Evolutionary conservation across 2,797 vertebrate species (phyloP).

Genomic region (Nothura maculosa): DNA sequence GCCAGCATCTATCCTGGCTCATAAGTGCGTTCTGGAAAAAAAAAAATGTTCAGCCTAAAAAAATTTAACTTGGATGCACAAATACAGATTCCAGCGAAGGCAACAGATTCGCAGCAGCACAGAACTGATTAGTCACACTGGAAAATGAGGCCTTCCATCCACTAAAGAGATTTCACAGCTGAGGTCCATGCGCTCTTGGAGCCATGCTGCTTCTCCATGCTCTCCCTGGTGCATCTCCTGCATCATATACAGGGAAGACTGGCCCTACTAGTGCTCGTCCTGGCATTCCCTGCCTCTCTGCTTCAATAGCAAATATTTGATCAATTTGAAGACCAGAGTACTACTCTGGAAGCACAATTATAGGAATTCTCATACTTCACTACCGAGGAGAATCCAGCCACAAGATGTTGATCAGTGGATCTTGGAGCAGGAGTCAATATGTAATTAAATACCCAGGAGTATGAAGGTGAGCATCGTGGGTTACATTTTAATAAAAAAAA

Average conservation of each 20-base stretch:
- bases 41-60: background rate
- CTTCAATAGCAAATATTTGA: background rate
- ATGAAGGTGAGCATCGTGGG: background rate
- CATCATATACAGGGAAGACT: background rate
- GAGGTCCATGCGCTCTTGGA: background rate
- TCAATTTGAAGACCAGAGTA: background rate
- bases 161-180: slow-evolving; percentile 37
- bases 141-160: slow-evolving; percentile 19
- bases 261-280: background rate
- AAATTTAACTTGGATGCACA: slow-evolving; percentile 5
- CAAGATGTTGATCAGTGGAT: background rate
- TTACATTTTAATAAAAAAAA: background rate
- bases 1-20: background rate
- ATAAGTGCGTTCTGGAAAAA: background rate
- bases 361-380: background rate
- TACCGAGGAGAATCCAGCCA: background rate
- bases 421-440: background rate
- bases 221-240: background rate
- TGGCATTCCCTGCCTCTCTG: background rate
- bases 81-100: background rate
- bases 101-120: background rate
- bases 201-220: slow-evolving; percentile 8
- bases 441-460: background rate
- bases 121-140: slow-evolving; percentile 46
- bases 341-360: background rate